Evolutionary conservation across 2,797 vertebrate genomes (phyloP), one percentile per base, ranked within the genome.

Genomic region (Huso huso): DNA sequence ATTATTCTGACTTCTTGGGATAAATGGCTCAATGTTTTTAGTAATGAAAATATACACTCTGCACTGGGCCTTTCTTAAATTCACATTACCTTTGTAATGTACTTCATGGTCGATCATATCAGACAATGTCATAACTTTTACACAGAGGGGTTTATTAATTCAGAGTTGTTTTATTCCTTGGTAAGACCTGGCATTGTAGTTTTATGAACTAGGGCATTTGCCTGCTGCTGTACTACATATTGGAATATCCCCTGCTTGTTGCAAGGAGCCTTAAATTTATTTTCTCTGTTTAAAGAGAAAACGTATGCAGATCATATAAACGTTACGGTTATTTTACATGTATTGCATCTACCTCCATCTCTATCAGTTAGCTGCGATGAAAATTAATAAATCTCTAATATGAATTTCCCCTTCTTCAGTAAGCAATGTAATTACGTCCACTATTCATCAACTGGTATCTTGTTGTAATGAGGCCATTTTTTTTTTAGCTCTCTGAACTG

Each of bases 41-140:
- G 90, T 94, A 94, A 94, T 95, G 92, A 93, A 93, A 93, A 94
- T 94, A 93, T 93, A 94, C 91, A 89, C 90, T 91, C 91, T 83
- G 88, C 88, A 80, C 86, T 83, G 88, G 89, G 84, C 84, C 86
- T 87, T 92, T 87, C 89, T 86, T 83, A 87, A 88, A 82, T 89
- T 89, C 88, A 87, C 91, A 92, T 93, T 92, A 89, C 93, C 93
- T 93, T 92, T 91, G 91, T 90, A 88, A 91, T 92, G 92, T 90
- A 92, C 93, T 94, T 94, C 93, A 93, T 93, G 93, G 91, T 90
- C 92, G 88, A 92, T 89, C 89, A 91, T 92, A 88, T 88, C 89
- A 84, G 89, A 87, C 87, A 83, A 87, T 82, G 77, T 88, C 89
- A 89, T 92, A 90, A 91, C 86, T 92, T 91, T 78, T 76, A 74